phyloP scores from a whole-genome alignment of 2,113 vertebrate genomes.

The Plecturocebus donacophilus region DNA sequence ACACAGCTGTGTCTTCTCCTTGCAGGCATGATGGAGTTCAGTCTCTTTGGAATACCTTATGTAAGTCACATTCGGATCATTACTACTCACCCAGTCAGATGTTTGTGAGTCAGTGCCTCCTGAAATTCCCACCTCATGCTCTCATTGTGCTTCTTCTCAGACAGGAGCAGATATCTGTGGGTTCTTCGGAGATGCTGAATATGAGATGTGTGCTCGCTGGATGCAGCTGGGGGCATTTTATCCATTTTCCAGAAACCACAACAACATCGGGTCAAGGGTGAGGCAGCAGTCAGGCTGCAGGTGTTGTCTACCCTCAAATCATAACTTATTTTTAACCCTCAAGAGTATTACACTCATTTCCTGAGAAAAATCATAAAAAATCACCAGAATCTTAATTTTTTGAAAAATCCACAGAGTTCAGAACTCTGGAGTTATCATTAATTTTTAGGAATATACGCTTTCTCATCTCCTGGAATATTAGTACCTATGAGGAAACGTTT shows the following conservation, averaged over 20 bases:
- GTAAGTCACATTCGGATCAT: slow-evolving; percentile 83
- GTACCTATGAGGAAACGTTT: neutral
- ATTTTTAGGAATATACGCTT: neutral
- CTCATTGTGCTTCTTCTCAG: slow-evolving; percentile 80
- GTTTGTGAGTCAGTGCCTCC: neutral
- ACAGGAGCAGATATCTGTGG: slow-evolving; percentile 96
- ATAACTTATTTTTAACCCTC: neutral
- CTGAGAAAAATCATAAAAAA: neutral
- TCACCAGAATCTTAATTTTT: neutral
- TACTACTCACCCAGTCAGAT: neutral
- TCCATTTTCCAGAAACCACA: slow-evolving; percentile 93
- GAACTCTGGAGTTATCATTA: neutral
- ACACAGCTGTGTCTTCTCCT: slow-evolving; percentile 2
- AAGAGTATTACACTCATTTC: neutral
- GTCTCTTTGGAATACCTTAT: slow-evolving; percentile 94
- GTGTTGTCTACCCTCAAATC: neutral
- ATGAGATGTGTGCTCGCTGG: slow-evolving; percentile 93
- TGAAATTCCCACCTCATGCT: neutral
- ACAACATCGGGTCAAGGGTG: slow-evolving; percentile 85
- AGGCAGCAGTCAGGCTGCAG: slow-evolving; percentile 48
- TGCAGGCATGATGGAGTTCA: slow-evolving; percentile 97
- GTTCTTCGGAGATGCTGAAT: slow-evolving; percentile 87
- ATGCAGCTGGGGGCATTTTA: slow-evolving; percentile 95
- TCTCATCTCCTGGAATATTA: neutral
- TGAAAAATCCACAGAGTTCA: neutral